phyloP scores from a whole-genome alignment of 2,888 invertebrate genomes.

The Drosophila koepferae region DNA sequence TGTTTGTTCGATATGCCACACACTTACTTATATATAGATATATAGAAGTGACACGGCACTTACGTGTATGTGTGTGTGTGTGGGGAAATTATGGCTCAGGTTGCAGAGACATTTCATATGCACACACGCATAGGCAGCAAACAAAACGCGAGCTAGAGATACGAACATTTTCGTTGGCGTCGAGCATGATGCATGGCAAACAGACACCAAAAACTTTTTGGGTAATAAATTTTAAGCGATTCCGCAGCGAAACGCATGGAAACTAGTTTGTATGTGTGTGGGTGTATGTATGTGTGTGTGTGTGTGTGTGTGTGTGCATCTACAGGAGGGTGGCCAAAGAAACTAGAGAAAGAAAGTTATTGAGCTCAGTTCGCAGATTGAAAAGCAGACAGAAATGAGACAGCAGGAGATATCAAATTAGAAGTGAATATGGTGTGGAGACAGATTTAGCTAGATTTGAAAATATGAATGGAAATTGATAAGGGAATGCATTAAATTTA shows the following conservation, averaged over 20 bases:
- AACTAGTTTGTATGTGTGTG: constrained; percentile 24
- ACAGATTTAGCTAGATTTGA: neutral
- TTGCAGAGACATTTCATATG: constrained; percentile 67
- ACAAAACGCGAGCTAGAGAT: constrained; percentile 45
- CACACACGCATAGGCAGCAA: constrained; percentile 67
- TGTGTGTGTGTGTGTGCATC: neutral
- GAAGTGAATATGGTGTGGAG: neutral
- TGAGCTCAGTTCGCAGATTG: neutral
- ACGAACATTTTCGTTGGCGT: constrained; percentile 41
- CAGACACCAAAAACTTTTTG: constrained; percentile 70
- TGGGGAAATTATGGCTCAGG: constrained; percentile 63
- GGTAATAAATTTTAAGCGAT: constrained; percentile 79
- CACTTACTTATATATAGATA: constrained; percentile 11
- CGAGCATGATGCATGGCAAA: constrained; percentile 66
- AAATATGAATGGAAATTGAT: neutral
- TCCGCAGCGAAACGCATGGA: constrained; percentile 54
- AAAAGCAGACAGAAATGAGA: neutral
- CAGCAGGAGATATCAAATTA: neutral
- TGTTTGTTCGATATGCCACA: constrained; percentile 77
- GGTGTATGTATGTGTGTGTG: neutral
- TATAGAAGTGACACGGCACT: constrained; percentile 7
- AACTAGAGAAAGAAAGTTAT: neutral
- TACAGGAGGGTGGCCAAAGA: constrained; percentile 27
- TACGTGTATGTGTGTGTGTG: constrained; percentile 7
- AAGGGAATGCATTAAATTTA: too few species aligned